Percentiles rank a stretch among this genome's conserved stretches.
phyloP scores from a whole-genome alignment of 2,113 vertebrate genomes.

The Numenius arquata region DNA sequence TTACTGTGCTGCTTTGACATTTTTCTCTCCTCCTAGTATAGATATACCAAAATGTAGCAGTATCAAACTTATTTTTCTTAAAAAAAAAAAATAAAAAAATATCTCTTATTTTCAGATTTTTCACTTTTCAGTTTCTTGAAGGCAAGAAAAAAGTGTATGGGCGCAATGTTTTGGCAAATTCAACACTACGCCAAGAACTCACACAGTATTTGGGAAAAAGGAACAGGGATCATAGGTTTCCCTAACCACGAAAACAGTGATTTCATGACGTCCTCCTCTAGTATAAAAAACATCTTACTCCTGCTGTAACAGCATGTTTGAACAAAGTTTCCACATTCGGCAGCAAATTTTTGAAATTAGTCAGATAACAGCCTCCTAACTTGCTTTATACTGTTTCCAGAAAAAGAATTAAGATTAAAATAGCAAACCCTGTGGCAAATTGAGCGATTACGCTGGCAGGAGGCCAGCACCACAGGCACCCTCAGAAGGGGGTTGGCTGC shows the following conservation, averaged over 20 bases:
- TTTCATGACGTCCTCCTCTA: background rate
- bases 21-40: background rate
- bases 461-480: background rate
- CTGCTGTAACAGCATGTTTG: background rate
- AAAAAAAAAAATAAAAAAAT: background rate
- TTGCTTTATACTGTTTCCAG: background rate
- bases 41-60: background rate
- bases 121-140: background rate
- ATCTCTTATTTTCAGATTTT: background rate
- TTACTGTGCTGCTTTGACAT: background rate
- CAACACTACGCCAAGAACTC: background rate
- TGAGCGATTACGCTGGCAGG: background rate
- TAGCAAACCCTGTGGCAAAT: conserved; percentile 13
- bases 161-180: background rate
- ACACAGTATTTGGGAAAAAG: background rate
- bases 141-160: background rate
- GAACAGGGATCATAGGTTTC: background rate
- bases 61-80: background rate
- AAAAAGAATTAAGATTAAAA: conserved; percentile 5
- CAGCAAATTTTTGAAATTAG: background rate
- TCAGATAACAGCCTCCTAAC: background rate
- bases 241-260: background rate
- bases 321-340: background rate
- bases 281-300: background rate
- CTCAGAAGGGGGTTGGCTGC: accelerated